Evolutionary conservation across 2,797 vertebrate species (phyloP), one percentile per base, ranked within the genome.

Genomic region (Halcyon badia): DNA sequence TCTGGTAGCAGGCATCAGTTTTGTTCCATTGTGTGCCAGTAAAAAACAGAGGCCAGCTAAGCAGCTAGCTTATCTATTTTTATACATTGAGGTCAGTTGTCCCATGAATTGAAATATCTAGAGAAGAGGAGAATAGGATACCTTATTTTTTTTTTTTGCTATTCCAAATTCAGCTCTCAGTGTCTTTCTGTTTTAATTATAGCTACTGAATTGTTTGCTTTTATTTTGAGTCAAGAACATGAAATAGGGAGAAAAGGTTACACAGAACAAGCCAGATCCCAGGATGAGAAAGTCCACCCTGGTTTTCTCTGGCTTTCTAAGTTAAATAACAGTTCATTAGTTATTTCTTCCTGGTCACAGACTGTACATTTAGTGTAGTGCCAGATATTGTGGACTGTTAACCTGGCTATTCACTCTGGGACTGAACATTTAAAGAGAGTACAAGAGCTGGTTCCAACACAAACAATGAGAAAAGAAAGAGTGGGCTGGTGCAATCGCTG

Each of bases 401-500:
- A 82, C 48, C 58, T 14, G 44, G 79, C 58, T 82, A 52, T 76
- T 56, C 77, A 52, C 70, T 22, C 21, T 25, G 68, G 83, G 75
- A 71, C 42, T 6, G 22, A 68, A 26, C 24, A 85, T 60, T 81
- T 54, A 87, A 93, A 81, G 28, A 69, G 49, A 87, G 56, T 24
- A 62, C 37, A 61, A 64, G 58, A 85, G 48, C 46, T 56, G 44
- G 26, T 72, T 97, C 93, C 94, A 97, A 94, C 21, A 72, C 51
- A 94, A 97, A 96, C 58, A 92, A 48, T 35, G 49, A 35, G 71
- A 90, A 68, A 89, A 95, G 54, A 86, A 82, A 83, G 46, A 94
- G 30, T 87, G 72, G 70, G 35, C 65, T 91, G 31, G 30, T 90
- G 84, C 90, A 89, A 78, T 72, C 0, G 0, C 86, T 82, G 87